Evolutionary conservation across 2,797 vertebrate species (phyloP), one percentile per base, ranked within the genome.

Genomic region (Lepus townsendii): DNA sequence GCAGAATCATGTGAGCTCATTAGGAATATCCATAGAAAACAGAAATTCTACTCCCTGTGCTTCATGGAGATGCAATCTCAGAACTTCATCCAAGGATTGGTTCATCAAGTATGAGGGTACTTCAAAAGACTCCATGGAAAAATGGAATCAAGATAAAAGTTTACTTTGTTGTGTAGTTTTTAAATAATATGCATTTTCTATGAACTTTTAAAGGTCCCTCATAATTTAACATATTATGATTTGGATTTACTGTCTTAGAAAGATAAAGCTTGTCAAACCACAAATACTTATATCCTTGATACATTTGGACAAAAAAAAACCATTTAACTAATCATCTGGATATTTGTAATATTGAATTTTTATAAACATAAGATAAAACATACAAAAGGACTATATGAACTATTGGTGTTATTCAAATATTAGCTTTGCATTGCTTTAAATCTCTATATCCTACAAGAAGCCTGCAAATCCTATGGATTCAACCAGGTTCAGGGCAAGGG

Each of bases 11-110:
- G 86, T 92, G 71, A 94, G 30, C 26, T 95, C 65, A 52, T 9
- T 96, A 83, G 90, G 50, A 66, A 95, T 93, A 94, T 93, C 85
- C 75, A 85, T 77, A 78, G 90, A 68, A 93, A 91, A 93, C 27
- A 96, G 80, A 94, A 96, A 88, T 82, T 22, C 30, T 72, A 27
- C 1, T 95, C 12, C 22, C 30, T 92, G 8, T 72, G 42, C 20
- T 95, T 87, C 62, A 50, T 35, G 66, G 52, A 95, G 63, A 93
- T 80, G 62, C 3, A 87, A 19, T 83, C 30, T 96, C 73, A 88
- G 73, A 80, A 80, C 54, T 92, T 95, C 89, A 24, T 80, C n/a
- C 3, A 78, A 95, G 50, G 35, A 79, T 52, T 94, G n/a, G 30
- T 26, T 80, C n/a, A 88, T 83, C 14, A 71, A 82, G 5, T 68